phyloP scores from a whole-genome alignment of 2,888 invertebrate species.

The Blera fallax region DNA sequence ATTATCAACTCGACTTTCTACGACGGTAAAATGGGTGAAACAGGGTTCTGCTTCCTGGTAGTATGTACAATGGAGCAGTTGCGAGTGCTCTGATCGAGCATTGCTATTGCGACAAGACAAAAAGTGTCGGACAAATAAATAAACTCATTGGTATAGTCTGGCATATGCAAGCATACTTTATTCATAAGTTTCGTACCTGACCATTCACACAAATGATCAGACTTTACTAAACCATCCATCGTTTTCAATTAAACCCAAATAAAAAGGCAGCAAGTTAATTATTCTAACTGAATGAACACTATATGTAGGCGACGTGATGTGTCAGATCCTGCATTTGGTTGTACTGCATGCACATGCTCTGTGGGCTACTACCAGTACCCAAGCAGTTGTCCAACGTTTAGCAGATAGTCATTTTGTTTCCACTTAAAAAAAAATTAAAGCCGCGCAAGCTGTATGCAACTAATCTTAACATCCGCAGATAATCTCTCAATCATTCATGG shows the following conservation, averaged over 20 bases:
- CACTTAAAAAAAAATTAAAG: neutral
- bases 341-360: neutral
- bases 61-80: too few species aligned
- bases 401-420: neutral
- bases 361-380: too few species aligned
- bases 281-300: neutral
- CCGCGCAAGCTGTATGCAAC: neutral
- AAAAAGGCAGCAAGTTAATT: neutral
- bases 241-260: neutral
- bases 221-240: neutral
- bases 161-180: too few species aligned
- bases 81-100: too few species aligned
- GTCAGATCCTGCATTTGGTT: neutral
- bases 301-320: neutral
- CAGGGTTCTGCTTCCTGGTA: too few species aligned
- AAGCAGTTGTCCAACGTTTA: neutral
- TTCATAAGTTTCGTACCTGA: too few species aligned
- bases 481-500: conserved; percentile 21
- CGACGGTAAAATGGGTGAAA: too few species aligned
- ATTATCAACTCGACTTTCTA: too few species aligned
- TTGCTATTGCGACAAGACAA: too few species aligned
- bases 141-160: too few species aligned
- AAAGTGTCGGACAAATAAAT: too few species aligned
- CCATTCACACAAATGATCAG: too few species aligned
- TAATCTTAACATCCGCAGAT: conserved; percentile 9